Evolutionary conservation across 2,888 invertebrate species (phyloP).

Genomic region (Netelia virgata): DNA sequence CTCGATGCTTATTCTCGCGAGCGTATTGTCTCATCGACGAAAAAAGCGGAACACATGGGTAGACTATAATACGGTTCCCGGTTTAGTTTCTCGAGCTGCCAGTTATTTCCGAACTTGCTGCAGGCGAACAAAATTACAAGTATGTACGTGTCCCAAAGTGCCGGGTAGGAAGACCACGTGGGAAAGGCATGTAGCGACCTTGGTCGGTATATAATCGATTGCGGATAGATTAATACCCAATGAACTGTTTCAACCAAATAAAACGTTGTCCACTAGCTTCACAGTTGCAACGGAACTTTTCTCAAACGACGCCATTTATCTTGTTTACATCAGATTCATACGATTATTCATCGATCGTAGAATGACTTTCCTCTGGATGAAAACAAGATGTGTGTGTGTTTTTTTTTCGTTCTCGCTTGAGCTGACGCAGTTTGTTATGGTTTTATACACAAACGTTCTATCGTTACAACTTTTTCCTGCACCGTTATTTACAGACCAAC

Average conservation of each 20-base stretch:
- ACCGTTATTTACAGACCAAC: background rate
- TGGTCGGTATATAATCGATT: slow-evolving; percentile 13
- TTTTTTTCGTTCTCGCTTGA: background rate
- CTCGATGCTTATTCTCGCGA: background rate
- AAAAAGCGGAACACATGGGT: slow-evolving; percentile 21
- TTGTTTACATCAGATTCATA: background rate
- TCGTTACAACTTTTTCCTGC: slow-evolving; percentile 48
- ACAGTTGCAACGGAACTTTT: background rate
- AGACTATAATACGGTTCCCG: slow-evolving; percentile 21
- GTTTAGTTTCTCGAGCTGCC: slow-evolving; percentile 17
- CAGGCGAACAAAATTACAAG: slow-evolving; percentile 34
- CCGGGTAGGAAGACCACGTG: slow-evolving; percentile 21
- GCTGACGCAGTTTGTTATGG: slow-evolving; percentile 31
- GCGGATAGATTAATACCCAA: background rate
- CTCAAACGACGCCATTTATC: background rate
- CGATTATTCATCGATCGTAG: slow-evolving; percentile 6
- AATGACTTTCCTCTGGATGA: slow-evolving; percentile 13
- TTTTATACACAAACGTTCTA: slow-evolving; percentile 24
- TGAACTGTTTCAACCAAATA: background rate
- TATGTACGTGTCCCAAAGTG: background rate
- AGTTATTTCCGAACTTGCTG: slow-evolving; percentile 32
- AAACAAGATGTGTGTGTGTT: slow-evolving; percentile 35
- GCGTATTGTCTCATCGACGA: slow-evolving; percentile 32
- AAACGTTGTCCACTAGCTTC: background rate
- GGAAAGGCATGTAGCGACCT: slow-evolving; percentile 19